Base-by-base conservation (phyloP, 1,140 invertebrate species). In the Dendrolimus punctatus region DNA sequence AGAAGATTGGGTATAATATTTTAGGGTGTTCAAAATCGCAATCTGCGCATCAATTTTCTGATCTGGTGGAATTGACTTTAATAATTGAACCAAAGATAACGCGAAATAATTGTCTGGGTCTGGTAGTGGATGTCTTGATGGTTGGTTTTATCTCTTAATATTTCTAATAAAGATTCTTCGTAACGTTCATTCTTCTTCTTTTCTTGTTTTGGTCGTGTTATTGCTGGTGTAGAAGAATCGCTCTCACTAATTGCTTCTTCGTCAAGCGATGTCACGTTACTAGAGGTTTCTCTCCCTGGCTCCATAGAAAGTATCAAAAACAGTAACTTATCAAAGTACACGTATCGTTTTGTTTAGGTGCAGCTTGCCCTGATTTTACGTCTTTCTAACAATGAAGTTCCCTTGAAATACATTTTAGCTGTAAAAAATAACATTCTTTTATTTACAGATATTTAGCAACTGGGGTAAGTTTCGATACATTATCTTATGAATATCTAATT, bases 361-460 rank as follows among this genome's bases (percentile, higher is more conserved):
- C n/a, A 23, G 23, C 3, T 23, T 23, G 57, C 45, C 49, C 55
- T 37, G 55, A 57, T 9, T 57, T 57, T n/a, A 42, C 46, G 41
- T 49, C 46, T 37, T 49, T 50, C 48, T 52, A 50, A 38, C 48
- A 49, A 37, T 49, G 44, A 6, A 58, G 40, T 43, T 58, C 56
- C n/a, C 56, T 36, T 7, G 48, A 38, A 49, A 58, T 52, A 42
- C 49, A 58, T 46, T 46, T 46, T 46, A 46, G 23, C 51, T 53
- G 45, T 45, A 61, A 57, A 51, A 51, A 56, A 56, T 59, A 60
- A 62, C 53, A 61, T 56, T 49, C 62, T 60, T 53, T 71, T 64
- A 58, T 45, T 62, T 57, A 41, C 57, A 63, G 61, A 10, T 60
- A 60, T 51, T 46, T 63, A 39, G 49, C 53, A 39, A 56, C 57